Evolutionary conservation across 2,888 invertebrate genomes (phyloP).

Genomic region (Cheilosia vulpina): DNA sequence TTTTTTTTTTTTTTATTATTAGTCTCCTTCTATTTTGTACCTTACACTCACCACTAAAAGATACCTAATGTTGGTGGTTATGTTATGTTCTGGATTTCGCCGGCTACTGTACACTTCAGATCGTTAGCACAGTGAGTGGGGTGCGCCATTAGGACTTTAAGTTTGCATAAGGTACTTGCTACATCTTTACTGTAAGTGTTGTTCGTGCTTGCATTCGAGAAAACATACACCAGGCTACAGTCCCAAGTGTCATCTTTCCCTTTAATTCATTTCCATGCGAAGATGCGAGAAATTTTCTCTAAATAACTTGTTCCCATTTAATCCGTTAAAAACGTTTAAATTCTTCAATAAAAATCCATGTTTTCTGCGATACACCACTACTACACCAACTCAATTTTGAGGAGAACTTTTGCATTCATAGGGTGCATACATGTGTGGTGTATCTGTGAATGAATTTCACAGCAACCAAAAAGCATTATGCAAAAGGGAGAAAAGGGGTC

Average conservation of each 20-base stretch:
- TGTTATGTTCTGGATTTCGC: constrained; percentile 27
- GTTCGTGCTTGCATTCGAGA: constrained; percentile 41
- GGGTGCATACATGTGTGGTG: constrained; percentile 47
- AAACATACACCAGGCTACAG: background rate
- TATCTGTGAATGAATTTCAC: constrained; percentile 53
- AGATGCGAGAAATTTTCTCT: constrained; percentile 24
- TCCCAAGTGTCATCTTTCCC: background rate
- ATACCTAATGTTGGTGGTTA: constrained; percentile 26
- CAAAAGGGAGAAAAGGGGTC: constrained; percentile 75
- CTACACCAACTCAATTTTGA: constrained; percentile 1
- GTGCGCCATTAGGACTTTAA: constrained; percentile 22
- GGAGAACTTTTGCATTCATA: constrained; percentile 52
- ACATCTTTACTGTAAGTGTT: background rate
- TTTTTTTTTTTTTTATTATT: constrained; percentile 13
- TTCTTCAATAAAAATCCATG: constrained; percentile 57
- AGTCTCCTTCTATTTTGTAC: constrained; percentile 22
- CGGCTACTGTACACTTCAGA: constrained; percentile 20
- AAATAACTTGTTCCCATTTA: constrained; percentile 70
- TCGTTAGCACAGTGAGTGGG: constrained; percentile 18
- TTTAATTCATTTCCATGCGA: constrained; percentile 2
- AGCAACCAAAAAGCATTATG: constrained; percentile 70
- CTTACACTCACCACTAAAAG: constrained; percentile 36
- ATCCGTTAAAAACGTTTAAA: constrained; percentile 66
- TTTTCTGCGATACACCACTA: constrained; percentile 23
- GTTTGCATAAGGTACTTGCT: background rate